Evolutionary conservation across 2,797 vertebrate species (phyloP).

Genomic region (Phalanger gymnotis): DNA sequence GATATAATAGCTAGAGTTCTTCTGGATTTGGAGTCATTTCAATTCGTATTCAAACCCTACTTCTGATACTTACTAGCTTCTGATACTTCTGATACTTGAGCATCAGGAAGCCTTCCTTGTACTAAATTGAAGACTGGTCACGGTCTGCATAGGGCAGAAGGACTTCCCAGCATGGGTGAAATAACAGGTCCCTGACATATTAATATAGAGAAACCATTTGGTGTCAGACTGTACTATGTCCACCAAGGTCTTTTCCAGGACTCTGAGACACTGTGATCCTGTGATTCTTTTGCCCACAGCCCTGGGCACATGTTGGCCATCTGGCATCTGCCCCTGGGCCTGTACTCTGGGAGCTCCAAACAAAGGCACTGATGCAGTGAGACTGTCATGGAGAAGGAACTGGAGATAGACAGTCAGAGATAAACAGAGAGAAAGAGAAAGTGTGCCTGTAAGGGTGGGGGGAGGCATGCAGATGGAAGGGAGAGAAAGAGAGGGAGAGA

Average conservation of each 20-base stretch:
- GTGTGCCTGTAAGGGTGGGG: background rate
- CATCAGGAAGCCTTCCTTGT: background rate
- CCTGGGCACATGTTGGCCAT: background rate
- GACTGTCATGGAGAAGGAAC: background rate
- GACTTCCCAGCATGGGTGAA: background rate
- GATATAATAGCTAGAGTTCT: background rate
- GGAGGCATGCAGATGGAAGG: background rate
- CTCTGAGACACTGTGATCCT: background rate
- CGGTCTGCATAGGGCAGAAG: background rate
- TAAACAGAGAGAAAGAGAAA: background rate
- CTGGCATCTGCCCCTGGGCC: background rate
- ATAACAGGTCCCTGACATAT: background rate
- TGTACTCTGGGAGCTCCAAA: background rate
- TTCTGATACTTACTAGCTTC: background rate
- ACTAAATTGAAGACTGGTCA: background rate
- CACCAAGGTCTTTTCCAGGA: background rate
- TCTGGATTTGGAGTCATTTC: background rate
- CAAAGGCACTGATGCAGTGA: background rate
- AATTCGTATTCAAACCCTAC: background rate
- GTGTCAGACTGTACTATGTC: background rate
- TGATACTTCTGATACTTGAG: background rate
- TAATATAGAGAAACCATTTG: background rate
- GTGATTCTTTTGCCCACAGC: background rate
- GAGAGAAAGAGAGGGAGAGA: background rate
- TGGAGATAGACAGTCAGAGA: background rate